Percentiles rank a stretch among this genome's conserved stretches.
phyloP scores from a whole-genome alignment of 2,888 invertebrate species.

The Stenurella melanura region DNA sequence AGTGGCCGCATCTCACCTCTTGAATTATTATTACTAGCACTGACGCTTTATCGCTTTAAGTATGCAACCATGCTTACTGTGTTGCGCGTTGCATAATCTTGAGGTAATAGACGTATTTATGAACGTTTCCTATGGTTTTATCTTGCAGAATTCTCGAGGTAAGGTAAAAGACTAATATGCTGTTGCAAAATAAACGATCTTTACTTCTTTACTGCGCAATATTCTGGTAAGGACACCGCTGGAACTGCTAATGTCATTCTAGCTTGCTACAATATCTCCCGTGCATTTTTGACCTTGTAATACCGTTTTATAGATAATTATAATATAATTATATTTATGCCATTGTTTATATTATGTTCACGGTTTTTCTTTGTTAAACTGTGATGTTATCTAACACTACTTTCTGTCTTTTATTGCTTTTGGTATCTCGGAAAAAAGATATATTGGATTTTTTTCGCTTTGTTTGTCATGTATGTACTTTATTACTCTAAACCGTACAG shows the following conservation, averaged over 20 bases:
- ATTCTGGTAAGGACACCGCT: slow-evolving; percentile 53
- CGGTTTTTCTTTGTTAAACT: slow-evolving; percentile 66
- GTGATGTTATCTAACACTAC: slow-evolving; percentile 56
- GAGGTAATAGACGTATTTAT: slow-evolving; percentile 34
- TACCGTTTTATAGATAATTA: slow-evolving; percentile 70
- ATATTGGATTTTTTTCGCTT: not conserved
- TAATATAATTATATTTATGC: slow-evolving; percentile 69
- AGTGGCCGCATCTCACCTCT: not conserved
- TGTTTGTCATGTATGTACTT: not conserved
- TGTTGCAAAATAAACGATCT: slow-evolving; percentile 56
- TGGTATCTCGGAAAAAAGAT: not conserved
- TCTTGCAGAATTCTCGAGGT: slow-evolving; percentile 41
- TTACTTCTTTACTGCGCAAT: slow-evolving; percentile 59
- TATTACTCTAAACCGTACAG: not conserved
- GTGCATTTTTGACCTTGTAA: slow-evolving; percentile 68
- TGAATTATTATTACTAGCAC: not conserved
- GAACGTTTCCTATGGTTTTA: slow-evolving; percentile 36
- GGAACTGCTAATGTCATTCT: slow-evolving; percentile 51
- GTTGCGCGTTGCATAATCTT: slow-evolving; percentile 47
- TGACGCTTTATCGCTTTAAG: slow-evolving; percentile 35
- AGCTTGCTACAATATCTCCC: slow-evolving; percentile 52
- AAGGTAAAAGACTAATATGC: slow-evolving; percentile 39
- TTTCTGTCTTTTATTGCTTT: slow-evolving; percentile 33
- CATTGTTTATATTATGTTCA: slow-evolving; percentile 68
- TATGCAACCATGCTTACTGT: slow-evolving; percentile 49